Percentiles rank a stretch among this genome's conserved stretches.
Conservation (phyloP, 2,113 vertebrate species). For the Bufo gargarizans region DNA sequence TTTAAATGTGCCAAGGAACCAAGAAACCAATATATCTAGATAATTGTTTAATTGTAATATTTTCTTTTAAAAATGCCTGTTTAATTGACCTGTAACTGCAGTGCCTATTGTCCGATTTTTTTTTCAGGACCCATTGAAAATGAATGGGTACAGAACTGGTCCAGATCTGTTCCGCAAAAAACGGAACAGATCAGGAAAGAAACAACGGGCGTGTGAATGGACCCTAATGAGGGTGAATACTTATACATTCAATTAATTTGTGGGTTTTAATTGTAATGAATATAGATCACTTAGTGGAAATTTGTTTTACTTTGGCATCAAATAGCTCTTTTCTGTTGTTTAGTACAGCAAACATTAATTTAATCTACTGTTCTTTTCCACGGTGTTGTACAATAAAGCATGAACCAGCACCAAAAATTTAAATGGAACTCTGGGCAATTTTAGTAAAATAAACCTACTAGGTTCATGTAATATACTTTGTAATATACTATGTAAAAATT, state of each 20-base stretch:
- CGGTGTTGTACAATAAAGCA: background rate
- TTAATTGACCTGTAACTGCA: constrained; percentile 3
- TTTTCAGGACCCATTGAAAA: too few species aligned
- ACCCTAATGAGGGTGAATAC: background rate
- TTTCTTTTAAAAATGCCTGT: background rate
- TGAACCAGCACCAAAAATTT: background rate
- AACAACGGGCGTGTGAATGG: too few species aligned
- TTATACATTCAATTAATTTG: background rate
- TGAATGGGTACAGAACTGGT: too few species aligned
- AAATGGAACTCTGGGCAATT: background rate
- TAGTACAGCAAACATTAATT: background rate
- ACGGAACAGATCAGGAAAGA: too few species aligned
- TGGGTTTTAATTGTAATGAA: background rate
- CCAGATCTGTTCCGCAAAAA: too few species aligned
- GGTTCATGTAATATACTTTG: background rate
- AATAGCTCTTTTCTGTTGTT: background rate
- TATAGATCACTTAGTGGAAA: background rate
- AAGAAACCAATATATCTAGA: background rate
- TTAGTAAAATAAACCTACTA: background rate
- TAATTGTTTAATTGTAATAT: background rate
- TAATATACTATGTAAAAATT: too few species aligned
- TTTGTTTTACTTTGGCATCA: background rate
- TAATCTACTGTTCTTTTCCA: background rate
- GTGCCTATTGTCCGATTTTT: too few species aligned
- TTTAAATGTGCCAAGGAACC: background rate